Base-by-base conservation (phyloP, 2,888 invertebrate genomes). In the Drosophila vallismaia region DNA sequence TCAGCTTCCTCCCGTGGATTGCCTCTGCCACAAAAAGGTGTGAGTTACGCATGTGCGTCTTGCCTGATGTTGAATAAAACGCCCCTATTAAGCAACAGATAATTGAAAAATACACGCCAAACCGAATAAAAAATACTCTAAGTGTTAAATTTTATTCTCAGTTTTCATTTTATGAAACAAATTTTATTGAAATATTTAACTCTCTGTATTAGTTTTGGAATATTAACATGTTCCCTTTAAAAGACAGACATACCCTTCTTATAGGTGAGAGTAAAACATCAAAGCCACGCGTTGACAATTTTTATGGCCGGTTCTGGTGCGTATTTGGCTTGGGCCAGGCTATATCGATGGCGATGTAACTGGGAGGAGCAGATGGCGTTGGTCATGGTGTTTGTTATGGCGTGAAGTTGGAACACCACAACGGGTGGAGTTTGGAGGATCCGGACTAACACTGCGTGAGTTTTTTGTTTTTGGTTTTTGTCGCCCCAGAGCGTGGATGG, bases 61-160 rank as follows among this genome's bases (percentile, higher is more conserved):
- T 68, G 80, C 71, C 81, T 75, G 69, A 64, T 60, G 72, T 85
- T 78, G 86, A 72, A 87, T 82, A 85, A 85, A 81, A 81, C 79
- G 82, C 88, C 83, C 72, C 86, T 82, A 82, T 82, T 82, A 82
- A 81, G 68, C 26, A 7, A 45, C 10, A 29, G 64, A 46, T 62
- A 46, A 54, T 50, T 40, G 46, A 55, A 50, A 50, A 44, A 19
- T 12, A 10, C 1, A 10, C 14, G 3, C 0, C 7, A 0, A 9
- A 6, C 5, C 72, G 69, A 70, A 60, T 38, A 8, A 1, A 0
- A 14, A 4, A 60, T 71, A 29, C 69, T 3, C 71, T 69, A 12
- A 53, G 5, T 1, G 19, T 1, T 9, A 1, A 12, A 5, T 1
- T 5, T 28, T 5, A 28, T 28, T 5, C 28, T 28, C 6, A 6